Base-by-base conservation (phyloP, 1,140 invertebrate species). In the Magallana gigas region DNA sequence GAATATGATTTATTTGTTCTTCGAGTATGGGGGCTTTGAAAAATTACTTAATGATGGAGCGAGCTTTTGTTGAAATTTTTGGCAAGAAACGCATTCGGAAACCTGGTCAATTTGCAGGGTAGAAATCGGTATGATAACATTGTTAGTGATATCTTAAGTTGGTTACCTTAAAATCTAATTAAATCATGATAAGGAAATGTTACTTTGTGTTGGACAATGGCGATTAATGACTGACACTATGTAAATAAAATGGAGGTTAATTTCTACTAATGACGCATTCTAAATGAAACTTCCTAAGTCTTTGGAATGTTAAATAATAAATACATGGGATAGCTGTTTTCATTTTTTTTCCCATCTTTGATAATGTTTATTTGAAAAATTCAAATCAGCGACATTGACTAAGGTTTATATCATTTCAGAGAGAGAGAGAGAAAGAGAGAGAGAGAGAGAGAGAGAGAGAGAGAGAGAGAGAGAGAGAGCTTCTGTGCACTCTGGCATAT, bases 1-100 rank as follows among this genome's bases (percentile, higher is more conserved):
- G 68, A 71, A 71, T 71, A 71, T 71, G 68, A 71, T 71, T 71
- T 71, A 71, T 71, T 71, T 71, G 68, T 71, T 71, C 68, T 71
- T 71, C 68, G 68, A 71, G 68, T 71, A 71, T 29, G n/a, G 18
- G 68, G 68, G 68, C 68, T 71, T 71, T 71, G 68, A 71, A 71
- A 71, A 71, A 71, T 71, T 71, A 71, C 18, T 71, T 11, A 71
- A 71, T 71, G 68, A 71, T 71, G 68, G 68, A 29, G 18, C 23
- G 36, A 71, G 23, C 68, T 71, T 71, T 71, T 71, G 68, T 71
- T 71, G 6, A 71, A 48, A 71, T 71, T 71, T 48, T 71, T 71
- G 68, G 68, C 68, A 71, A 71, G 68, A 71, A 71, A 29, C 68
- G 68, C 68, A 71, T 71, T 71, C 29, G 68, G 23, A 71, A 71